A percentile compares a stretch with the other conserved stretches of the same genome.
These are phyloP conservation scores for Bovichtus variegatus DNA, from an alignment of 2,797 vertebrate genomes.

Conservation along the genomic window DNA sequence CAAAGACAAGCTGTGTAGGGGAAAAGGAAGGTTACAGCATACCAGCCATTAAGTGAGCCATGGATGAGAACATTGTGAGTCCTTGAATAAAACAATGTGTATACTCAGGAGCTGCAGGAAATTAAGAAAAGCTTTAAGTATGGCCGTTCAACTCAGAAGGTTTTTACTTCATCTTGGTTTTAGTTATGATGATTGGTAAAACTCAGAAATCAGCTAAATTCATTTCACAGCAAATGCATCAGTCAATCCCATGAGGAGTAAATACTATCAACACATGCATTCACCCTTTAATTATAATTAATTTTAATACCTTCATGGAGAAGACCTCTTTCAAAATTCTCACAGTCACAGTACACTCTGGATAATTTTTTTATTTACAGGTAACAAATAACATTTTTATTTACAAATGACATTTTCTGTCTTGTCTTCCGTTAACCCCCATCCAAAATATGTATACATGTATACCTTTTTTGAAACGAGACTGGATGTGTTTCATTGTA, in stretches of 20 bases:
- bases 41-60: neutral
- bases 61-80: slow-evolving; percentile 1
- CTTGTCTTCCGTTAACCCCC: no score
- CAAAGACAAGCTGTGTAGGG: slow-evolving; percentile 7
- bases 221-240: neutral
- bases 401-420: no score
- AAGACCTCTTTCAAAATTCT: neutral
- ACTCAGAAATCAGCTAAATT: neutral
- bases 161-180: neutral
- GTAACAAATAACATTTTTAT: no score
- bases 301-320: neutral
- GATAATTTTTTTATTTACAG: no score
- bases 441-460: no score
- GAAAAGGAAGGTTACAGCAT: slow-evolving; percentile 9
- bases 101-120: neutral
- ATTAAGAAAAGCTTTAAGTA: neutral
- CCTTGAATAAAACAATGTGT: neutral
- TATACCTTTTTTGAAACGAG: no score
- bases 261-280: neutral
- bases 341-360: neutral
- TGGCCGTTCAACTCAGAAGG: neutral
- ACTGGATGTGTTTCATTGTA: no score
- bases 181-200: neutral
- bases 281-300: neutral
- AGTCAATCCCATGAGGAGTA: neutral